phyloP scores from a whole-genome alignment of 2,888 invertebrate species.

The Dione juno region DNA sequence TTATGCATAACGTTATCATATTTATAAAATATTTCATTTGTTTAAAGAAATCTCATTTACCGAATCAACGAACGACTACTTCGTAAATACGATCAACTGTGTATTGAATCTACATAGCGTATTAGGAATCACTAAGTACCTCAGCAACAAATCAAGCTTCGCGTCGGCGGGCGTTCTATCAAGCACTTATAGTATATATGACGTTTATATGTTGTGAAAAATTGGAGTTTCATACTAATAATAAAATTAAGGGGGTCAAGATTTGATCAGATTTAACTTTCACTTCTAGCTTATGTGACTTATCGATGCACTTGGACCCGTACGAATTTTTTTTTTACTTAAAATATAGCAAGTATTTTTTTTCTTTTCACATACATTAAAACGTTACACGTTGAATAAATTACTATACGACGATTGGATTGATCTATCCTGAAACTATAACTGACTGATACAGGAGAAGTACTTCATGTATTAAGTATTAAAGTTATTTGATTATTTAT shows the following conservation, averaged over 20 bases:
- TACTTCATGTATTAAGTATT: no score
- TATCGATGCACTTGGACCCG: neutral
- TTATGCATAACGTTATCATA: no score
- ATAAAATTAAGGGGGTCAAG: neutral
- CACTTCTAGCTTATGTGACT: neutral
- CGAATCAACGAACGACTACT: neutral
- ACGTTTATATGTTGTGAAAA: neutral
- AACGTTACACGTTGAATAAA: no score
- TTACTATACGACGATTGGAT: no score
- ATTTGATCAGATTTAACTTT: neutral
- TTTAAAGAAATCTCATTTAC: neutral
- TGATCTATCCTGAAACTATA: no score
- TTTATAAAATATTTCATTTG: no score
- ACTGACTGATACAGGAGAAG: no score
- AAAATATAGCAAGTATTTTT: neutral
- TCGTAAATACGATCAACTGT: conserved; percentile 3
- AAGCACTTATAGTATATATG: neutral
- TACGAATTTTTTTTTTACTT: no score
- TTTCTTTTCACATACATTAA: neutral
- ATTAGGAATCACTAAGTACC: neutral
- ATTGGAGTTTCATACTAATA: neutral
- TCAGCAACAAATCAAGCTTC: conserved; percentile 4
- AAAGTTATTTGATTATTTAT: no score
- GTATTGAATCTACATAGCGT: conserved; percentile 7
- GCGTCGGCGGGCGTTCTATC: conserved; percentile 7